phyloP scores from a whole-genome alignment of 1,140 invertebrate species.

The Mercenaria mercenaria region DNA sequence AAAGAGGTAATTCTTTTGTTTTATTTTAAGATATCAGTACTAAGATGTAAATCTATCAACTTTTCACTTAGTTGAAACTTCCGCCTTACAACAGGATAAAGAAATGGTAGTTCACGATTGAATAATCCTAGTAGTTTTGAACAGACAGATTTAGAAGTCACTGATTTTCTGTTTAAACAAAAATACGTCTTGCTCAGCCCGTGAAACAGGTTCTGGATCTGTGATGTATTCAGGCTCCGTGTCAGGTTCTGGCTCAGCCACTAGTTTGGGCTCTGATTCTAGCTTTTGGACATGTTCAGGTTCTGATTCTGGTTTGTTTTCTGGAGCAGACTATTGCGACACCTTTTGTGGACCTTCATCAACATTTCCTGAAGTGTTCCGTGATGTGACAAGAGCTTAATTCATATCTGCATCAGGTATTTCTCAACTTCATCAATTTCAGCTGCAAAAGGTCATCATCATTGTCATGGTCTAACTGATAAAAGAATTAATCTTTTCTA shows the following conservation, averaged over 20 bases:
- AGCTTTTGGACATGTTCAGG: background rate
- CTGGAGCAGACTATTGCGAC: background rate
- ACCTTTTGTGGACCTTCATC: slow-evolving; percentile 69
- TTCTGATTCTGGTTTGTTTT: slow-evolving; percentile 52
- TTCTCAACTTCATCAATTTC: background rate
- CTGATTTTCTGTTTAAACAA: background rate
- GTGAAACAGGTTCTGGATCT: slow-evolving; percentile 76
- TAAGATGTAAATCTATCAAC: too few relatives aligned
- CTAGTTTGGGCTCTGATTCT: too few relatives aligned
- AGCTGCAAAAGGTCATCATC: slow-evolving; percentile 18
- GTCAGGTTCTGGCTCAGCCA: too few relatives aligned
- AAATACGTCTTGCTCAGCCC: slow-evolving; percentile 53
- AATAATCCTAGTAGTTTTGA: too few relatives aligned
- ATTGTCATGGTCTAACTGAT: too few relatives aligned
- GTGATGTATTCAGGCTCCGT: slow-evolving; percentile 62
- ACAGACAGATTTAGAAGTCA: too few relatives aligned
- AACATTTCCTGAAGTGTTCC: slow-evolving; percentile 25
- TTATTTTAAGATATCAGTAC: too few relatives aligned
- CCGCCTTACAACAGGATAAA: too few relatives aligned
- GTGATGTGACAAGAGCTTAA: slow-evolving; percentile 56
- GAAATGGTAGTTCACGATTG: too few relatives aligned
- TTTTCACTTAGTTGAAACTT: too few relatives aligned
- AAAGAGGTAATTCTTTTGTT: too few relatives aligned
- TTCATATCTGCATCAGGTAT: slow-evolving; percentile 59
- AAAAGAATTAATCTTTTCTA: too few relatives aligned